A percentile compares a stretch with the other conserved stretches of the same genome.
These are phyloP conservation scores for Enoplosus armatus DNA, from an alignment of 2,797 vertebrate species.

Conservation along the genomic window DNA sequence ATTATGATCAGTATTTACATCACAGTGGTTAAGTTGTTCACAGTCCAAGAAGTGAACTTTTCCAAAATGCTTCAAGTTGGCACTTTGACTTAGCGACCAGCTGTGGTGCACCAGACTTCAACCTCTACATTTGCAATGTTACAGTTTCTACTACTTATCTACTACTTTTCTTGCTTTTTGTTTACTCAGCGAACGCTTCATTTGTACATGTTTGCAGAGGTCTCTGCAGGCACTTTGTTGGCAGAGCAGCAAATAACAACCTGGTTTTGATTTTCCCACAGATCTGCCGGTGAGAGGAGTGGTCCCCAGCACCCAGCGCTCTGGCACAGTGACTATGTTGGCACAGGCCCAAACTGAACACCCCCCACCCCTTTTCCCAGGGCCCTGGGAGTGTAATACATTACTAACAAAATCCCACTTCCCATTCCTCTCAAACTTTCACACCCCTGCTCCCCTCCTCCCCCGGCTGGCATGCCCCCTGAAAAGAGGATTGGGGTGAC, in stretches of 20 bases:
- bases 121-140: neutral
- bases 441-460: constrained; percentile 62
- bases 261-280: constrained; percentile 82
- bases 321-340: constrained; percentile 84
- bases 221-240: constrained; percentile 36
- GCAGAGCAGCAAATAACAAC: constrained; percentile 62
- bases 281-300: constrained; percentile 71
- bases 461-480: constrained; percentile 67
- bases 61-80: constrained; percentile 35
- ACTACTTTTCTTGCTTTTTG: neutral
- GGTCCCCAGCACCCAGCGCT: constrained; percentile 72
- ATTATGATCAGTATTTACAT: constrained; percentile 26
- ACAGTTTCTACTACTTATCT: constrained; percentile 15
- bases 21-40: constrained; percentile 31
- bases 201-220: constrained; percentile 34
- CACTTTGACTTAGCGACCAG: constrained; percentile 57
- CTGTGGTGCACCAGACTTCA: constrained; percentile 46
- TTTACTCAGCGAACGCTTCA: constrained; percentile 15
- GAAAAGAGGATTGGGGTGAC: constrained; percentile 70
- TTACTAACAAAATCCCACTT: constrained; percentile 85
- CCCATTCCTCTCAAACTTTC: constrained; percentile 83
- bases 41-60: constrained; percentile 35
- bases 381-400: constrained; percentile 82
- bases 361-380: constrained; percentile 81
- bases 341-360: constrained; percentile 74